Percentiles rank a stretch among this genome's conserved stretches.
These are phyloP conservation scores for Nipponacmea schrenckii DNA, from an alignment of 2,888 invertebrate species.

Conservation along the genomic window DNA sequence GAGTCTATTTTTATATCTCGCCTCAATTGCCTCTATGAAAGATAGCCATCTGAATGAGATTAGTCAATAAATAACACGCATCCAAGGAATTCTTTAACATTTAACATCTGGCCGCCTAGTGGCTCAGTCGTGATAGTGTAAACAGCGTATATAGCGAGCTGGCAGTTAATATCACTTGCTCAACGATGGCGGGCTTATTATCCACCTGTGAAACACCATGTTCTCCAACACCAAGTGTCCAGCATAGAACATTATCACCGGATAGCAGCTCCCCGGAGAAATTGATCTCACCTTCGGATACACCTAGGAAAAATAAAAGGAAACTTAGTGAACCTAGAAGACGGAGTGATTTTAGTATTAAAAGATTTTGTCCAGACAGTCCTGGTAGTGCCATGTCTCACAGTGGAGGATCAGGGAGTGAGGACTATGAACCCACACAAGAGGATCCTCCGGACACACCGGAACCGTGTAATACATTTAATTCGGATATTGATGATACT, in stretches of 20 bases:
- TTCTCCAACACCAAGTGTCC: background rate
- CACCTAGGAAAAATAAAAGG: slow-evolving; percentile 73
- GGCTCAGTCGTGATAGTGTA: slow-evolving; percentile 35
- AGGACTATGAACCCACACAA: slow-evolving; percentile 41
- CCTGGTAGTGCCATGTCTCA: slow-evolving; percentile 52
- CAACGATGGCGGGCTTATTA: slow-evolving; percentile 16
- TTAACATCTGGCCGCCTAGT: slow-evolving; percentile 61
- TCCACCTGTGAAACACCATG: slow-evolving; percentile 15
- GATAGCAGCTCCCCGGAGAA: slow-evolving; percentile 25
- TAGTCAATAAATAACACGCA: slow-evolving; percentile 64
- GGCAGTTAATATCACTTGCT: slow-evolving; percentile 15
- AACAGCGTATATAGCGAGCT: slow-evolving; percentile 10
- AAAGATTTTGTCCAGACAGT: slow-evolving; percentile 58
- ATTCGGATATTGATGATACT: slow-evolving; percentile 21
- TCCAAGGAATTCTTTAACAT: slow-evolving; percentile 56
- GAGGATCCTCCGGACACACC: slow-evolving; percentile 43
- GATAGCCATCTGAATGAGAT: slow-evolving; percentile 54
- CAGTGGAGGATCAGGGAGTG: slow-evolving; percentile 42
- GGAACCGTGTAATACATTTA: slow-evolving; percentile 18
- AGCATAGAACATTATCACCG: slow-evolving; percentile 6
- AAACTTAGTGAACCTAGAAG: slow-evolving; percentile 75
- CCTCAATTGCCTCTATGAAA: slow-evolving; percentile 42
- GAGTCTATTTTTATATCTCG: slow-evolving; percentile 36
- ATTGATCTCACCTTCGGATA: slow-evolving; percentile 24
- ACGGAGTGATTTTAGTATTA: slow-evolving; percentile 56